A percentile compares a stretch with the other conserved stretches of the same genome.
These are phyloP conservation scores for Tragelaphus eurycerus DNA, from an alignment of 2,797 vertebrate genomes.

Conservation along the genomic window DNA sequence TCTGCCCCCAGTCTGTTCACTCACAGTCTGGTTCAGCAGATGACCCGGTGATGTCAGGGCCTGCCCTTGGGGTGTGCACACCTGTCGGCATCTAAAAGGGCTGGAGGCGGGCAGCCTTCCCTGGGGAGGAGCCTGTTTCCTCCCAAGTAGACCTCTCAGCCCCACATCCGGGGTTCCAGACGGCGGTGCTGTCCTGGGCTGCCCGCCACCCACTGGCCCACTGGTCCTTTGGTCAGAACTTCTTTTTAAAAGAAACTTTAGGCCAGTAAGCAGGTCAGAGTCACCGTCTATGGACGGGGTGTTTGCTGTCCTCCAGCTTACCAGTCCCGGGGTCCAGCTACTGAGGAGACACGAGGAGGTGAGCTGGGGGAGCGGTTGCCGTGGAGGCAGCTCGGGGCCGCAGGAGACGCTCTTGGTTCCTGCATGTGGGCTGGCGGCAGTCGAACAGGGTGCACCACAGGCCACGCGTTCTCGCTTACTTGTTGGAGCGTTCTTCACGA, in stretches of 20 bases:
- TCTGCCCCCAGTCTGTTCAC: conserved; percentile 65
- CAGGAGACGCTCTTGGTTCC: background rate
- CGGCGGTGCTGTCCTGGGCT: background rate
- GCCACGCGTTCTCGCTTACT: accelerated
- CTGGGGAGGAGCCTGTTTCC: background rate
- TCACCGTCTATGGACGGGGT: background rate
- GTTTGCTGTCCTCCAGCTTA: background rate
- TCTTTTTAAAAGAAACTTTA: background rate
- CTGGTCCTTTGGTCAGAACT: background rate
- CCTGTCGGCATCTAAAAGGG: background rate
- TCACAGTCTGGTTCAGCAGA: conserved; percentile 75
- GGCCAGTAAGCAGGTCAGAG: background rate
- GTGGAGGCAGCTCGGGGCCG: background rate
- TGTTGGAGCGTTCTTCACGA: accelerated
- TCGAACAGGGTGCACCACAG: accelerated
- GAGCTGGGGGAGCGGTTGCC: accelerated
- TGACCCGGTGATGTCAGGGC: conserved; percentile 1
- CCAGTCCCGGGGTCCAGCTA: background rate
- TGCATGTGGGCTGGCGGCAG: accelerated
- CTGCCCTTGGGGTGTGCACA: background rate
- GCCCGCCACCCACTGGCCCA: background rate
- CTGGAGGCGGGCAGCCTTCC: background rate
- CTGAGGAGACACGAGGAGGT: background rate
- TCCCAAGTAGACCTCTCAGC: background rate
- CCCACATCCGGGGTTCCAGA: background rate